Base-by-base conservation (phyloP, 2,797 vertebrate species). In the Periophthalmus magnuspinnatus region DNA sequence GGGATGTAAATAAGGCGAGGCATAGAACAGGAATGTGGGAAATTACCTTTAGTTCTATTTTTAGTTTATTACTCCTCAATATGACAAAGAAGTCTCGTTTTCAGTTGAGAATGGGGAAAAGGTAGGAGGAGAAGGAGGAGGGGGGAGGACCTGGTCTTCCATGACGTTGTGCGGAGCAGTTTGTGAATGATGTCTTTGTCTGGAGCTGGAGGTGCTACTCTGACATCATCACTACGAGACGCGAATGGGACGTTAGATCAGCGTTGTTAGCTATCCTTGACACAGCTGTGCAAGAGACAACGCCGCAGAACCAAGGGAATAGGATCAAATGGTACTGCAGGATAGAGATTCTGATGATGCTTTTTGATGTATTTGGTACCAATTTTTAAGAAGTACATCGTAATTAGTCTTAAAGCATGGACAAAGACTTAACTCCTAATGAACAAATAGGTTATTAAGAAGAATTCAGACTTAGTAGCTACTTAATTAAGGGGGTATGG, bases 191-290 rank as follows among this genome's bases (percentile, higher is more conserved):
- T 78, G 76, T 86, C 83, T 88, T 77, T 88, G 82, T 86, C 76
- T 75, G 75, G 58, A 74, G 72, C 65, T 58, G 19, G 77, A 80
- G 76, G 81, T 86, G 75, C 64, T 34, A 71, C 74, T 24, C 76
- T 91, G 83, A 92, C 89, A 89, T 90, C 89, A 89, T 90, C 89
- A 91, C 66, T 62, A 71, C 2, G 80, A 73, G 76, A 72, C 38
- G 58, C 5, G 65, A 84, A 88, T 81, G 86, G 80, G 80, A 81
- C 75, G 78, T 87, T 85, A 89, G 65, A 80, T 81, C 67, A 69
- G 78, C 38, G 70, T 78, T 69, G 82, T 84, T 81, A 82, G 77
- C 69, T 5, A 2, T 71, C 64, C 66, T 78, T 86, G 76, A 89
- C 83, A 82, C 74, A 36, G 71, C 72, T 0, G 32, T 72, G 78